Evolutionary conservation across 2,797 vertebrate species (phyloP).

Genomic region (Trematomus bernacchii): DNA sequence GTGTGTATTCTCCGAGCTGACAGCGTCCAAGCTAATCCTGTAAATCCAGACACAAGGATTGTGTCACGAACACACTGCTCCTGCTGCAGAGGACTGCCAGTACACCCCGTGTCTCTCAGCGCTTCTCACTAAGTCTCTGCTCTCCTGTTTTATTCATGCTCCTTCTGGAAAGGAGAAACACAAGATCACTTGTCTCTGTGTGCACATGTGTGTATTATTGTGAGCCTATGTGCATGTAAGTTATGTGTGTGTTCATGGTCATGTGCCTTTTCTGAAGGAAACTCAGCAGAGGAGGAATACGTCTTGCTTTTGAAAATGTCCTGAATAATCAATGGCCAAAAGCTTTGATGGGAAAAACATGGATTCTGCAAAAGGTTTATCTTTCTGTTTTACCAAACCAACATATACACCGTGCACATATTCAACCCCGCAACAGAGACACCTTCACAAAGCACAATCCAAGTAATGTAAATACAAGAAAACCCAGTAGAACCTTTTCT

Average conservation of each 20-base stretch:
- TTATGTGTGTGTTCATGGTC: conserved; percentile 20
- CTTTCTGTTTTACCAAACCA: conserved; percentile 11
- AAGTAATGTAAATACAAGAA: conserved; percentile 40
- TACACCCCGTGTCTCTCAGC: conserved; percentile 44
- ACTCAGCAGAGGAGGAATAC: conserved; percentile 46
- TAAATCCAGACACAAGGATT: conserved; percentile 71
- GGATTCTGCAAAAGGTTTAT: conserved; percentile 27
- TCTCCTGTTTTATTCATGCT: conserved; percentile 81
- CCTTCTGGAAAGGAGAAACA: conserved; percentile 68
- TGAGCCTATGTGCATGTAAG: conserved; percentile 27
- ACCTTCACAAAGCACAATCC: background rate
- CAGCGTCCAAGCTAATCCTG: conserved; percentile 69
- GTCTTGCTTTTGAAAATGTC: conserved; percentile 52
- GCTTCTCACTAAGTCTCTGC: conserved; percentile 59
- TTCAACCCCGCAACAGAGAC: background rate
- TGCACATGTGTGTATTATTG: conserved; percentile 34
- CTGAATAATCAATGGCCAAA: conserved; percentile 62
- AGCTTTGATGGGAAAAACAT: conserved; percentile 36
- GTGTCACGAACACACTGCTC: conserved; percentile 62
- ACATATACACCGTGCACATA: conserved; percentile 6
- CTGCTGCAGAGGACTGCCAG: conserved; percentile 64
- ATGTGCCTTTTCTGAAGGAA: conserved; percentile 6
- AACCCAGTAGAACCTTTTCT: conserved; percentile 18
- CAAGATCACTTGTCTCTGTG: conserved; percentile 57
- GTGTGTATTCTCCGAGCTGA: conserved; percentile 49